Base-by-base conservation (phyloP, 1,140 invertebrate species). In the Campodea augens region DNA sequence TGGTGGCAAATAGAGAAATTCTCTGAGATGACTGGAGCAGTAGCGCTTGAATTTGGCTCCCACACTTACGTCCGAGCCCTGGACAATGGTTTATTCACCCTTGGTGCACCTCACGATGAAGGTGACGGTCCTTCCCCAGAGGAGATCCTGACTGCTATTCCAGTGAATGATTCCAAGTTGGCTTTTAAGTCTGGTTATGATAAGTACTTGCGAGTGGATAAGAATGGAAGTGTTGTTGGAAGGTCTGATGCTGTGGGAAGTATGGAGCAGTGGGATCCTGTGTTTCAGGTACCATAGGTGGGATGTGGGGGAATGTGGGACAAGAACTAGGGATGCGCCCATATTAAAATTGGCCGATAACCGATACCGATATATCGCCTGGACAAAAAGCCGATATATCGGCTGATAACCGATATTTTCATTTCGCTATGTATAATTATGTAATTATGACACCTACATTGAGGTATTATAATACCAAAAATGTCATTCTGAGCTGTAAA, bases 141-240 rank as follows among this genome's bases (percentile, higher is more conserved):
- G 65, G 91, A 96, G 69, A 84, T 96, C 48, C 73, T 96, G 36
- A 93, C 88, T 37, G 89, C 85, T 19, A 78, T 96, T 54, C 74
- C 74, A 44, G 74, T 90, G 10, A 81, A 79, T 52, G 88, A 93
- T 50, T 75, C 64, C 49, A 89, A 82, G 61, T 73, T 96, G 50
- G 85, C 90, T 7, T 69, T 96, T 3, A 97, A 96, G 61, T 95
- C 90, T 25, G 92, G 90, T 0, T 97, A 93, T 67, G 86, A 84
- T n/a, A 96, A 96, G 63, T 96, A 92, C 61, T 61, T 93, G 2
- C 73, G 77, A 48, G 74, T 84, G 27, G 76, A 79, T 50, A 78
- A 81, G 52, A 75, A 81, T 59, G 81, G 83, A 3, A 58, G 73
- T 37, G 78, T 97, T 1, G 75, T 81, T 10, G 92, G 88, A 2